Base-by-base conservation (phyloP, 2,797 vertebrate species). In the Oreonectes daqikongensis region DNA sequence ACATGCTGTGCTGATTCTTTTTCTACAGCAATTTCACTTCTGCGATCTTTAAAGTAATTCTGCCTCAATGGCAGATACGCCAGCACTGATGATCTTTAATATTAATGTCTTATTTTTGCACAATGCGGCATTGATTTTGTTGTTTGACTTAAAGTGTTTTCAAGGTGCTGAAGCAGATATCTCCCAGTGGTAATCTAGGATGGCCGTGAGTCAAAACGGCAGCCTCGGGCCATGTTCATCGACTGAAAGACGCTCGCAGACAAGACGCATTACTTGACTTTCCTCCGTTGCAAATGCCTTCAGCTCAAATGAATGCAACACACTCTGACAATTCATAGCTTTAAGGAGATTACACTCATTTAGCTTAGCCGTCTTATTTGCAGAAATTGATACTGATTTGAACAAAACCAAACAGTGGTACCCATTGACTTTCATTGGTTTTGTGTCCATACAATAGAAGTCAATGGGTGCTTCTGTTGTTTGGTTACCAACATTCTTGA, bases 101-200 rank as follows among this genome's bases (percentile, higher is more conserved):
- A 68, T 68, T 75, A 50, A 61, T 71, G 57, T 80, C 83, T 84
- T 76, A 46, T 85, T 86, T 42, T 73, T 88, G 87, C 86, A 87
- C 0, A 46, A 83, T 84, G 87, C 86, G 77, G 88, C 87, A 89
- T 90, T 85, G 88, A 89, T 90, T 90, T 82, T 88, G 87, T 82
- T 86, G 82, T 88, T 75, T 90, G 85, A 78, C 87, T 88, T 90
- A 4, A 9, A 72, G 48, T 57, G 20, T 53, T 64, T 53, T 17
- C 11, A 48, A 46, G 15, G 88, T 85, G 86, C 87, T 89, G 88
- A 67, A 52, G 24, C 86, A 83, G 87, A 88, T 89, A 85, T 84
- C 83, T 86, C 90, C 85, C 73, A 79, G 83, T 81, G 84, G 86
- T 84, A 86, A 88, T 89, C 90, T 87, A 86, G 87, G 90, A 89